These are phyloP conservation scores for Parapsyche elsis DNA, from an alignment of 1,140 invertebrate species.

Conservation along the genomic window DNA sequence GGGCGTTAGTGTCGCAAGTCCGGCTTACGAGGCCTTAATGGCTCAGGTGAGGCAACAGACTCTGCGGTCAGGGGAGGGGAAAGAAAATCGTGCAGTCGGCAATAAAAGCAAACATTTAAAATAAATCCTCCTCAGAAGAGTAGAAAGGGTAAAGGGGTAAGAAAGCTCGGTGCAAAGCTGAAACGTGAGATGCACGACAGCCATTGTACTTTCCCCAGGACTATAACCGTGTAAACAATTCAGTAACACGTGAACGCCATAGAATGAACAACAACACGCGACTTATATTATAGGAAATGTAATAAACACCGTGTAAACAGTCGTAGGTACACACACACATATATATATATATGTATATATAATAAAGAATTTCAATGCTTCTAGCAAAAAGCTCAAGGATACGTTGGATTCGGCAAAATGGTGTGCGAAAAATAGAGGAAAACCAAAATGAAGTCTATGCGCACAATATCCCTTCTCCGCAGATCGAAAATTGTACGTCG, in stretches of 20 bases:
- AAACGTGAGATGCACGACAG: too few species aligned
- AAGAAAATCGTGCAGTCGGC: constrained; percentile 26
- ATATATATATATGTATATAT: background rate
- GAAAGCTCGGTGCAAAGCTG: too few species aligned
- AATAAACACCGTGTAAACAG: too few species aligned
- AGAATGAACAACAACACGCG: background rate
- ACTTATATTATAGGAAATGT: background rate
- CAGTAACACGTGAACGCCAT: background rate
- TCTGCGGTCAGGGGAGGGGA: background rate
- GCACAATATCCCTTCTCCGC: background rate
- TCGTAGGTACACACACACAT: too few species aligned
- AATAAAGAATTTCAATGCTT: background rate
- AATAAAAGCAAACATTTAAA: constrained; percentile 40
- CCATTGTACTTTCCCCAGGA: too few species aligned
- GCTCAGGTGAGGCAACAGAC: background rate
- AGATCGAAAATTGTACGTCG: constrained; percentile 4
- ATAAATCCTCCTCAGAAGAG: constrained; percentile 20
- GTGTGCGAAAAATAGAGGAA: background rate
- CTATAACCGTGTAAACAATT: background rate
- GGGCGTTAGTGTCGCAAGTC: background rate
- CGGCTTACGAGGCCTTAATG: constrained; percentile 1
- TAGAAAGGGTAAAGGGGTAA: background rate
- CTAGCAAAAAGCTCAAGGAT: background rate
- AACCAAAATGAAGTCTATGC: background rate
- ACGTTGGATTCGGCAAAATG: background rate